Conservation (phyloP, 2,888 invertebrate genomes). For the Pomacea canaliculata region DNA sequence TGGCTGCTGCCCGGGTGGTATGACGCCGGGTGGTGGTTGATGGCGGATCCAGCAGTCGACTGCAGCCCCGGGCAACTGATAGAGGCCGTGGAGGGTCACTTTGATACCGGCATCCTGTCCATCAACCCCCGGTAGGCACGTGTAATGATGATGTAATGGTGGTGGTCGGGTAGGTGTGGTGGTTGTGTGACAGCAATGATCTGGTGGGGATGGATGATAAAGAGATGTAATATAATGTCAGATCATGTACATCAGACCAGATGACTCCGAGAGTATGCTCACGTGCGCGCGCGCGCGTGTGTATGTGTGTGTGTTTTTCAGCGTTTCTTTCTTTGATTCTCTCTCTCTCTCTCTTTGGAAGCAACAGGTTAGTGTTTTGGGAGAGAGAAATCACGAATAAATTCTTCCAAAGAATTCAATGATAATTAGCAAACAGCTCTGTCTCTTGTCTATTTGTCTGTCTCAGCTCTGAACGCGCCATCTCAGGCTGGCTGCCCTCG, state of each 20-base stretch:
- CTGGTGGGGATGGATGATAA: neutral
- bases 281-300: neutral
- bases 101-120: conserved; percentile 33
- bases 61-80: conserved; percentile 37
- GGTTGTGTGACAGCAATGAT: neutral
- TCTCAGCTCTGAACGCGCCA: conserved; percentile 6
- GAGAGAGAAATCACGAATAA: too few species aligned
- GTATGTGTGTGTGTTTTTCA: neutral
- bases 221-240: too few species aligned
- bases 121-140: conserved; percentile 29
- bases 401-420: too few species aligned
- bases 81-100: conserved; percentile 38
- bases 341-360: too few species aligned
- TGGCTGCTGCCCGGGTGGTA: conserved; percentile 45
- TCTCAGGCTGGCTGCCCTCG: conserved; percentile 6
- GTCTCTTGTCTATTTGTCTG: too few species aligned
- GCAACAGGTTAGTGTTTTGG: too few species aligned
- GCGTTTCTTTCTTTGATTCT: too few species aligned
- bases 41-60: conserved; percentile 27
- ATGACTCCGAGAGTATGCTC: neutral
- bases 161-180: too few species aligned
- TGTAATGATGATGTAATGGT: neutral
- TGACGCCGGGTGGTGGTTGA: conserved; percentile 36
- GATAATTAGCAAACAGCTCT: too few species aligned
- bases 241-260: neutral